phyloP scores from a whole-genome alignment of 2,797 vertebrate genomes.

The Typhlichthys subterraneus region DNA sequence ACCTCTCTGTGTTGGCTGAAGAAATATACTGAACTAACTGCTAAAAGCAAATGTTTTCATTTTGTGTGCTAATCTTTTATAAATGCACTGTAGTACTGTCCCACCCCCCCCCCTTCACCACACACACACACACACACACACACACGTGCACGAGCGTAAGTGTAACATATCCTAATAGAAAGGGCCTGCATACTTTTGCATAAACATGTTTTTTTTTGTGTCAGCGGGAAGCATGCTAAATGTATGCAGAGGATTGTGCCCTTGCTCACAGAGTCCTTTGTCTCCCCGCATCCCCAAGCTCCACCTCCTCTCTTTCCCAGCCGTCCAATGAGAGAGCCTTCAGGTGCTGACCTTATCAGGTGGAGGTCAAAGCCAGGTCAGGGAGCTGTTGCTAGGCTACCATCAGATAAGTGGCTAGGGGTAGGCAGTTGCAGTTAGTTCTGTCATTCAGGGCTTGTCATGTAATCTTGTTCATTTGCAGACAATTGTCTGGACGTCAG shows the following conservation, averaged over 20 bases:
- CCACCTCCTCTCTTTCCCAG: constrained; percentile 68
- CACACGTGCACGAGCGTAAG: constrained; percentile 17
- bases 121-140: constrained; percentile 16
- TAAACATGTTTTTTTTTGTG: constrained; percentile 54
- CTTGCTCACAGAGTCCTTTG: constrained; percentile 74
- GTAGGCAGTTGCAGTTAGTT: constrained; percentile 72
- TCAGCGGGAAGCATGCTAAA: constrained; percentile 59
- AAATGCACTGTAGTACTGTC: constrained; percentile 24
- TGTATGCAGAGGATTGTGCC: constrained; percentile 71
- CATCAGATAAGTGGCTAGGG: constrained; percentile 82
- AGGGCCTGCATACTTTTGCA: constrained; percentile 57
- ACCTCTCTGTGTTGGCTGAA: constrained; percentile 36
- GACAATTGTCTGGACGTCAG: constrained; percentile 81
- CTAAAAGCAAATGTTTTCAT: constrained; percentile 25
- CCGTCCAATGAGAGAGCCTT: constrained; percentile 83
- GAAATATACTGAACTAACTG: constrained; percentile 14
- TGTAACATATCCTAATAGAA: constrained; percentile 35
- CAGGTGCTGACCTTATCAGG: constrained; percentile 87
- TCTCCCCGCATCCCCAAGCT: constrained; percentile 71
- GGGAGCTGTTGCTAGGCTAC: constrained; percentile 86
- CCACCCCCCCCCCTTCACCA: not conserved
- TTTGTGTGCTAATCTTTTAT: constrained; percentile 13
- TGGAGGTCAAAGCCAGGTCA: constrained; percentile 85
- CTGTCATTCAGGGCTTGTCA: constrained; percentile 81
- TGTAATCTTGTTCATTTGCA: constrained; percentile 86